Percentiles rank a stretch among this genome's conserved stretches.
Conservation (phyloP, 2,888 invertebrate species). For the Sepioteuthis lessoniana region DNA sequence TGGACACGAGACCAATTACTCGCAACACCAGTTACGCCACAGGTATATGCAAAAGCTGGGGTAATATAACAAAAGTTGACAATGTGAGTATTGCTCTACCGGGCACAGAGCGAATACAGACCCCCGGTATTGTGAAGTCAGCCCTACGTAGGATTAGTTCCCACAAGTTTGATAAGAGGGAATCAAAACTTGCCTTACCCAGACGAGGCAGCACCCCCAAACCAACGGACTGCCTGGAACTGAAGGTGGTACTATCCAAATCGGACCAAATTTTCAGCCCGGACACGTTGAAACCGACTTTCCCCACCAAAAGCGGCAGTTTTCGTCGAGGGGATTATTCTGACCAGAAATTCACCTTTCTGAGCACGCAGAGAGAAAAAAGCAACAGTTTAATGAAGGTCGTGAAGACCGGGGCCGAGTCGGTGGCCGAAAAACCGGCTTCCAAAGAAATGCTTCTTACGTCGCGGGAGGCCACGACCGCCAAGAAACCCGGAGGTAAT, state of each 20-base stretch:
- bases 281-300: constrained; percentile 1
- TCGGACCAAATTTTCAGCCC: constrained; percentile 35
- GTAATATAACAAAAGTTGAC: constrained; percentile 43
- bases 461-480: not conserved
- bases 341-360: not conserved
- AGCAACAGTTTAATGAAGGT: not conserved
- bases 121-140: constrained; percentile 39
- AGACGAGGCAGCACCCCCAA: constrained; percentile 43
- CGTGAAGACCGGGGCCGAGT: not conserved
- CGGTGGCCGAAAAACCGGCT: not conserved
- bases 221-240: constrained; percentile 37
- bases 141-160: constrained; percentile 40
- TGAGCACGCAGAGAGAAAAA: not conserved
- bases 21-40: constrained; percentile 40
- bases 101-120: not conserved
- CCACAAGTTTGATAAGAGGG: constrained; percentile 41
- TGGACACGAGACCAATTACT: constrained; percentile 43
- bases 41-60: constrained; percentile 45
- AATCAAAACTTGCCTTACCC: constrained; percentile 46
- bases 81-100: constrained; percentile 15
- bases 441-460: constrained; percentile 36
- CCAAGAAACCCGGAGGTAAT: not conserved
- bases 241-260: constrained; percentile 44
- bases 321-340: constrained; percentile 23
- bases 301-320: constrained; percentile 36